A percentile compares a stretch with the other conserved stretches of the same genome.
Conservation (phyloP, 2,797 vertebrate genomes). For the Gymnodraco acuticeps region DNA sequence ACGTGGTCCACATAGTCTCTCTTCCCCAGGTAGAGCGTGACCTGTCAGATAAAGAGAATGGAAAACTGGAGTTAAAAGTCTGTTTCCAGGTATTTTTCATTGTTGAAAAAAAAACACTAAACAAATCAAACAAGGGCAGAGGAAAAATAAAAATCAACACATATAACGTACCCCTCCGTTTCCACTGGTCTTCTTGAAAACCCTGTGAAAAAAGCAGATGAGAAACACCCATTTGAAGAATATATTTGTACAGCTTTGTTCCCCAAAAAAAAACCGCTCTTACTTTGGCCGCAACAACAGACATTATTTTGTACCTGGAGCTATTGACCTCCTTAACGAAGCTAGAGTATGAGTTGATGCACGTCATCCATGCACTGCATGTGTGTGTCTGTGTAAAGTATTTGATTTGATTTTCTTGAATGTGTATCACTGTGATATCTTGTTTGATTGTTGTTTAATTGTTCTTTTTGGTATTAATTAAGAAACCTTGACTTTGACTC, state of each 20-base stretch:
- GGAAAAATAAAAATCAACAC: not conserved
- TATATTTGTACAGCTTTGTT: not conserved
- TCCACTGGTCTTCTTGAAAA: conserved; percentile 94
- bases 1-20: conserved; percentile 92
- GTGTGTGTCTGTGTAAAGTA: too few species aligned
- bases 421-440: too few species aligned
- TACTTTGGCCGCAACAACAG: too few species aligned
- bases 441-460: too few species aligned
- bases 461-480: too few species aligned
- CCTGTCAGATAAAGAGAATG: conserved; percentile 69
- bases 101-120: not conserved
- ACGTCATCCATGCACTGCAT: too few species aligned
- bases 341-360: too few species aligned
- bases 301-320: too few species aligned
- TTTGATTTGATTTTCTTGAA: too few species aligned
- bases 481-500: too few species aligned
- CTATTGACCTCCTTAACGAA: too few species aligned
- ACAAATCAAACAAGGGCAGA: not conserved
- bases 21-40: conserved; percentile 92
- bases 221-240: not conserved
- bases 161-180: conserved; percentile 86
- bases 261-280: too few species aligned
- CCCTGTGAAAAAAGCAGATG: conserved; percentile 76
- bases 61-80: not conserved
- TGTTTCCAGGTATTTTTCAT: not conserved